These are phyloP conservation scores for Buteo buteo DNA, from an alignment of 2,113 vertebrate species.

Conservation along the genomic window DNA sequence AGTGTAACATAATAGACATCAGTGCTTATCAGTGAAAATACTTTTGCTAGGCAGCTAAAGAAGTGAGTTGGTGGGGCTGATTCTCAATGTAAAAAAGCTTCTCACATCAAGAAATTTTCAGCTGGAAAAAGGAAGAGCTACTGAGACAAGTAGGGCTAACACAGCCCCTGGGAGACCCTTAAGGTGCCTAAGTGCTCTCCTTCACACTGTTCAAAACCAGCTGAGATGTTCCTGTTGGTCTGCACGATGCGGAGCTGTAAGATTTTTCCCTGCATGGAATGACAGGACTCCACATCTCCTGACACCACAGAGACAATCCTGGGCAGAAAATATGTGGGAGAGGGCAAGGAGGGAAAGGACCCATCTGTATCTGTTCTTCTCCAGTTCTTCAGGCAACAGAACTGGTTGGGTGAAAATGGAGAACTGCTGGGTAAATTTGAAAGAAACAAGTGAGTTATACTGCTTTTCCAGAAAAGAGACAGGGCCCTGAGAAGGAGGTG, in stretches of 20 bases:
- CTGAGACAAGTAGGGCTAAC: rapidly evolving
- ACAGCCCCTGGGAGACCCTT: neutral
- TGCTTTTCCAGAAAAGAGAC: too few species aligned
- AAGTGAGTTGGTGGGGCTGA: neutral
- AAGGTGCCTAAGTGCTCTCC: neutral
- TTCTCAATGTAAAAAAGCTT: neutral
- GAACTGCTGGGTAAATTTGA: too few species aligned
- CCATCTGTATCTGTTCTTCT: too few species aligned
- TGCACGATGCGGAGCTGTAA: neutral
- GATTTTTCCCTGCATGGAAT: rapidly evolving
- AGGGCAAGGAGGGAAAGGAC: too few species aligned
- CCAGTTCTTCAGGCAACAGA: too few species aligned
- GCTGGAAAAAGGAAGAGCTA: neutral
- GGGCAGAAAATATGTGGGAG: too few species aligned
- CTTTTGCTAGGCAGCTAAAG: neutral
- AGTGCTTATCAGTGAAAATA: neutral
- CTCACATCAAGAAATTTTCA: neutral
- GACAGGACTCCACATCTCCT: neutral
- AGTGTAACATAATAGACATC: neutral
- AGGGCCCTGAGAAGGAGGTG: too few species aligned
- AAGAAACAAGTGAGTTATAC: too few species aligned
- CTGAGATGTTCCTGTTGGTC: neutral
- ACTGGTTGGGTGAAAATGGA: too few species aligned
- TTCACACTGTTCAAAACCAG: neutral
- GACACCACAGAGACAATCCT: neutral